Conservation (phyloP, 2,888 invertebrate species). For the Zeuzera pyrina region DNA sequence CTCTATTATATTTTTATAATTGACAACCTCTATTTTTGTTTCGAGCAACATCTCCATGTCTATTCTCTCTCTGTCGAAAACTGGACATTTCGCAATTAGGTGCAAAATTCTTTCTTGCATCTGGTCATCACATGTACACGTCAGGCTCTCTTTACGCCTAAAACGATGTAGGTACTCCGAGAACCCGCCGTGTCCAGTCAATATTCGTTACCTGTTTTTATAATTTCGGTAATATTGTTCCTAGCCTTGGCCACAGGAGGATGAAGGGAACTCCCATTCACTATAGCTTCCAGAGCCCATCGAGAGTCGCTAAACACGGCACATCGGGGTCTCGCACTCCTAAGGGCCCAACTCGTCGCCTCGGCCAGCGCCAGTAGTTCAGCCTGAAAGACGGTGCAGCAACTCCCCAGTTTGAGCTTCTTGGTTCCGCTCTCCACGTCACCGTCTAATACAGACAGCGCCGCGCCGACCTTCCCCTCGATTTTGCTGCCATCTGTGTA, state of each 20-base stretch:
- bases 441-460: constrained; percentile 12
- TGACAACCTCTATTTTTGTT: too few relatives aligned
- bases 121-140: too few relatives aligned
- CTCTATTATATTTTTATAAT: too few relatives aligned
- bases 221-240: constrained; percentile 2
- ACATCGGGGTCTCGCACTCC: not conserved
- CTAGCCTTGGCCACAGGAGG: constrained; percentile 7
- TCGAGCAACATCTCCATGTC: too few relatives aligned
- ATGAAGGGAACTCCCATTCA: constrained; percentile 3
- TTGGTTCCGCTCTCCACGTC: constrained; percentile 8
- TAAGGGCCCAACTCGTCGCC: constrained; percentile 1
- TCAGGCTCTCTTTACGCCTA: too few relatives aligned
- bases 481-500: constrained; percentile 15
- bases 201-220: too few relatives aligned
- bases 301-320: constrained; percentile 8
- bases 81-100: too few relatives aligned
- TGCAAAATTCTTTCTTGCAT: too few relatives aligned
- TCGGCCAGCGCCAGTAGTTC: constrained; percentile 7
- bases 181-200: too few relatives aligned
- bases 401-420: constrained; percentile 6
- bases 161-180: too few relatives aligned
- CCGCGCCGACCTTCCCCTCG: constrained; percentile 11
- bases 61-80: too few relatives aligned
- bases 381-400: constrained; percentile 12
- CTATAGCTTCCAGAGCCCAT: constrained; percentile 6